Evolutionary conservation across 2,888 invertebrate species (phyloP).

Genomic region (Drosophila neutralis): DNA sequence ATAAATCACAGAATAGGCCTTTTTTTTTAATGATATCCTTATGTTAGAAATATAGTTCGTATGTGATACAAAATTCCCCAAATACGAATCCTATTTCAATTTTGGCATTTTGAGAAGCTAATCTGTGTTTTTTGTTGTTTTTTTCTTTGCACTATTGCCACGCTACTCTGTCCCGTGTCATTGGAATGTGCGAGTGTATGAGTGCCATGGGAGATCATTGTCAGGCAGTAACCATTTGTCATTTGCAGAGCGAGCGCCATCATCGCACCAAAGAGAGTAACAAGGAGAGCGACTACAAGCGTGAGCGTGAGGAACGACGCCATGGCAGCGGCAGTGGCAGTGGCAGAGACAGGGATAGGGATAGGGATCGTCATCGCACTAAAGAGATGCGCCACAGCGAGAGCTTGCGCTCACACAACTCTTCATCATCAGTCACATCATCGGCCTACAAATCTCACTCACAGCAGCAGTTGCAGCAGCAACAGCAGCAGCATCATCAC

Average conservation of each 20-base stretch:
- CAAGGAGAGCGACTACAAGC: constrained; percentile 62
- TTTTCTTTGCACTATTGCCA: not conserved
- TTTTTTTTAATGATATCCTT: not conserved
- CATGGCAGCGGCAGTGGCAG: constrained; percentile 30
- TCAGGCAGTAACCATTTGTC: not conserved
- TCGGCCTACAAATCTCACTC: constrained; percentile 54
- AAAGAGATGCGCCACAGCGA: constrained; percentile 57
- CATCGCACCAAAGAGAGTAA: constrained; percentile 70
- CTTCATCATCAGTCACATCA: constrained; percentile 39
- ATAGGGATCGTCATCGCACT: constrained; percentile 36
- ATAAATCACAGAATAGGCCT: too few relatives aligned
- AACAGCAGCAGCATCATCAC: constrained; percentile 3
- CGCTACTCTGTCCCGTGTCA: not conserved
- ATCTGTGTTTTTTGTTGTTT: not conserved
- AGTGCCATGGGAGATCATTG: not conserved
- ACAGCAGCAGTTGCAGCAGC: constrained; percentile 22
- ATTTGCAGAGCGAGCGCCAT: constrained; percentile 63
- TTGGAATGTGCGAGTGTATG: not conserved
- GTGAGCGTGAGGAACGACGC: constrained; percentile 49
- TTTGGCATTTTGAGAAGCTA: not conserved
- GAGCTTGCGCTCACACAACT: constrained; percentile 41
- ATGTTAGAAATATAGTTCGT: too few relatives aligned
- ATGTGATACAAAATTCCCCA: too few relatives aligned
- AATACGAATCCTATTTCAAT: not conserved
- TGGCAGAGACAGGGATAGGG: constrained; percentile 40